Evolutionary conservation across 2,797 vertebrate genomes (phyloP), one percentile per base, ranked within the genome.

Genomic region (Gastrophryne carolinensis): DNA sequence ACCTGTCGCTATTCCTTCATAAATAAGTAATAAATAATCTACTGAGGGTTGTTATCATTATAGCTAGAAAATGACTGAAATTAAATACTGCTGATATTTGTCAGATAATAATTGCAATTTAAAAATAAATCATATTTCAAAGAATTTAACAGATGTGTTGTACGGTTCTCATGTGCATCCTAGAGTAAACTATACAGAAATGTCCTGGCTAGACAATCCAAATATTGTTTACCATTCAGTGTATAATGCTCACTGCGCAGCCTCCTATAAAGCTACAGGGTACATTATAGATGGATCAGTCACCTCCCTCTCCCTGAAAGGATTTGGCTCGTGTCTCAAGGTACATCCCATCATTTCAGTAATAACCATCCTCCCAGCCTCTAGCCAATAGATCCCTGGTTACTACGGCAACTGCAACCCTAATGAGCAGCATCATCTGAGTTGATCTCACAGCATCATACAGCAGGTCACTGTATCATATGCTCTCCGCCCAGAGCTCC

Each of bases 391-490:
- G 92, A 92, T 94, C 94, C 91, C 88, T 71, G 94, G 74, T 98
- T 92, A 90, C 95, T 91, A 93, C 87, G 88, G 95, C 90, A 96
- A 99, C 97, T 92, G 89, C 89, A 92, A 91, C 69, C 92, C 93
- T 93, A 93, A 94, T 94, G 93, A 92, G 93, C 94, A 91, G 91
- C 92, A 94, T 94, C 94, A 94, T 91, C 90, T 92, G 90, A 89
- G 93, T 91, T 91, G 91, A 92, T 92, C 90, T 92, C 91, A 92
- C 90, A 91, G 91, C 92, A 92, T 92, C 92, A 90, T 92, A 91
- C 92, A 93, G 92, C 91, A 92, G 91, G 91, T 94, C 92, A 92
- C 66, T 29, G 73, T 24, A 64, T 2, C 67, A 57, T 37, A 27
- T 35, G 37, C 37, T 57, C 74, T 63, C 65, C 73, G 47, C 73